Percentiles rank a stretch among this genome's conserved stretches.
Conservation (phyloP, 2,888 invertebrate species). For the Caprella mutica region DNA sequence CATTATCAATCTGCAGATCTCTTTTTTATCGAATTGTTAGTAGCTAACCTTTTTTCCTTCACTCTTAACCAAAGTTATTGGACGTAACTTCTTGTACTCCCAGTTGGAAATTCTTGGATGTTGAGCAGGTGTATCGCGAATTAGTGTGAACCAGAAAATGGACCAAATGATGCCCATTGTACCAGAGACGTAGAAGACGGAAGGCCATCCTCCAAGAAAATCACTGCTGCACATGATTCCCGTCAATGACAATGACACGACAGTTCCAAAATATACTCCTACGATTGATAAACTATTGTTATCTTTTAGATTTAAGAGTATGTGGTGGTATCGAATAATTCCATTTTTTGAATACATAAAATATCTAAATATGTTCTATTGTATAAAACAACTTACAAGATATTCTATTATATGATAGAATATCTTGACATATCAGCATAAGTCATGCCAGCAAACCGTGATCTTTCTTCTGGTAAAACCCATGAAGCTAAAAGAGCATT, state of each 20-base stretch:
- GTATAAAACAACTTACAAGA: too few relatives aligned
- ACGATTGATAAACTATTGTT: slow-evolving; percentile 4
- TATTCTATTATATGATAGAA: too few relatives aligned
- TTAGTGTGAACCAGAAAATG: slow-evolving; percentile 42
- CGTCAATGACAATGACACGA: slow-evolving; percentile 48
- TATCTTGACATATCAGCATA: slow-evolving; percentile 94
- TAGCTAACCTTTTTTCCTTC: too few relatives aligned
- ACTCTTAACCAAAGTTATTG: neutral
- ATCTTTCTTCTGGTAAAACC: neutral
- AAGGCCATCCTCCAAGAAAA: slow-evolving; percentile 48
- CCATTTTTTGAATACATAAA: too few relatives aligned
- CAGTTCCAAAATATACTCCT: slow-evolving; percentile 44
- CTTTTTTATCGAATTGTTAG: too few relatives aligned
- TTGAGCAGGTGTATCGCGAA: slow-evolving; percentile 46
- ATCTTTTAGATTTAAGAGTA: too few relatives aligned
- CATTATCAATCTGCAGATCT: neutral
- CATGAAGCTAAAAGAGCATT: neutral
- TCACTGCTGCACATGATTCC: slow-evolving; percentile 47
- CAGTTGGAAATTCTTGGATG: slow-evolving; percentile 47
- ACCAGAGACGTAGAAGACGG: slow-evolving; percentile 49
- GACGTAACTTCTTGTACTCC: slow-evolving; percentile 38
- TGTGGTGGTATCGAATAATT: too few relatives aligned
- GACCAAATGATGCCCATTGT: slow-evolving; percentile 43
- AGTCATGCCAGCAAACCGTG: slow-evolving; percentile 56
- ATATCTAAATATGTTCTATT: too few relatives aligned